Evolutionary conservation across 2,797 vertebrate species (phyloP).

Genomic region (Poeciliopsis turneri): DNA sequence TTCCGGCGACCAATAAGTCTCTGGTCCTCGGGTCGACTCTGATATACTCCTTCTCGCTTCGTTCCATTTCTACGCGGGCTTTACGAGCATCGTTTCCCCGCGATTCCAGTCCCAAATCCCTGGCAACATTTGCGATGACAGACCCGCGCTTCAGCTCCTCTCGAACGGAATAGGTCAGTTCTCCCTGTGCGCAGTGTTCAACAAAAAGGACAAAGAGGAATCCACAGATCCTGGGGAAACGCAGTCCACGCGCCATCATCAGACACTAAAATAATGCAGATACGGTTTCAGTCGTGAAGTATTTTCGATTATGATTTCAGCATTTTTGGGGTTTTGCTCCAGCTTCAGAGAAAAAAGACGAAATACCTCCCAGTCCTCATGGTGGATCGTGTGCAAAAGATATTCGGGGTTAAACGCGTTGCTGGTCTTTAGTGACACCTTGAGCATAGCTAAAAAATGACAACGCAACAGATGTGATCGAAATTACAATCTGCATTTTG

Average conservation of each 20-base stretch:
- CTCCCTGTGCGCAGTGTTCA: conserved; percentile 41
- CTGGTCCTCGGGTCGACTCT: conserved; percentile 62
- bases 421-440: conserved; percentile 62
- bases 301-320: background rate
- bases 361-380: background rate
- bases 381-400: conserved; percentile 32
- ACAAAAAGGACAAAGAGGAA: conserved; percentile 43
- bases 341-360: background rate
- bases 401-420: background rate
- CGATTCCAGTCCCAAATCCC: conserved; percentile 64
- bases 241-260: background rate
- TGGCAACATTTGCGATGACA: conserved; percentile 72
- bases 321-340: background rate
- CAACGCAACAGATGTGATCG: background rate
- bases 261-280: rapidly evolving
- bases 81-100: conserved; percentile 52
- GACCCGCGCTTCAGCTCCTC: conserved; percentile 75
- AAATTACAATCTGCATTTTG: background rate
- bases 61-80: conserved; percentile 65
- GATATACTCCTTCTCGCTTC: conserved; percentile 43
- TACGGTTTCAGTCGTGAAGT: background rate
- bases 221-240: background rate
- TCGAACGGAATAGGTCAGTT: conserved; percentile 66
- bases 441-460: conserved; percentile 31
- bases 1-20: conserved; percentile 52